Evolutionary conservation across 2,888 invertebrate species (phyloP).

Genomic region (Eremobia ochroleuca): DNA sequence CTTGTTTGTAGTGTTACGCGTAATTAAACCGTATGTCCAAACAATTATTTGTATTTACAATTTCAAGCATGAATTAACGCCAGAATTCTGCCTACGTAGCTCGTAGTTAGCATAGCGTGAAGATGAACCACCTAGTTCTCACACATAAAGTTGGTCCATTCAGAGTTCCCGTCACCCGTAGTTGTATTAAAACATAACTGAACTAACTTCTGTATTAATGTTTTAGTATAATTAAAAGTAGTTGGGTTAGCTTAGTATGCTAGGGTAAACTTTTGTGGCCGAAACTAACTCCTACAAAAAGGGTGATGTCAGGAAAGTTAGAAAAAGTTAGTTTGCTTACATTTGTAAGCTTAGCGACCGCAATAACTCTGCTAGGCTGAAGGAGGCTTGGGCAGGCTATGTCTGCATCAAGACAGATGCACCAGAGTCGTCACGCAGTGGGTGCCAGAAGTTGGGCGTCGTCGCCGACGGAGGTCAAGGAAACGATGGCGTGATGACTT

Average conservation of each 20-base stretch:
- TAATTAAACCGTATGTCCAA: slow-evolving; percentile 19
- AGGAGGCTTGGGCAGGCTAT: too few species aligned
- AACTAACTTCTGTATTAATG: slow-evolving; percentile 45
- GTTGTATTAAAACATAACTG: slow-evolving; percentile 52
- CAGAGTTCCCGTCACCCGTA: slow-evolving; percentile 48
- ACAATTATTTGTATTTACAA: slow-evolving; percentile 32
- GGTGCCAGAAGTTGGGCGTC: too few species aligned
- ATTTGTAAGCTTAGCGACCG: too few species aligned
- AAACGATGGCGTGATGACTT: too few species aligned
- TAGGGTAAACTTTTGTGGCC: not conserved
- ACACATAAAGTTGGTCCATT: slow-evolving; percentile 48
- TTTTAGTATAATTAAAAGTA: slow-evolving; percentile 55
- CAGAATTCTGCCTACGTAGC: slow-evolving; percentile 30
- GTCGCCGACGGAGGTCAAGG: too few species aligned
- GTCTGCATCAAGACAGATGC: too few species aligned
- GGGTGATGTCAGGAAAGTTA: not conserved
- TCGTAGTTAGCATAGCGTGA: slow-evolving; percentile 44
- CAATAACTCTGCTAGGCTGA: too few species aligned
- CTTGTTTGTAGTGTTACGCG: not conserved
- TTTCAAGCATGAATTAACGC: slow-evolving; percentile 20
- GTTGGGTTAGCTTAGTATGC: not conserved
- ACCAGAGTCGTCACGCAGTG: too few species aligned
- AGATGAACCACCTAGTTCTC: slow-evolving; percentile 52
- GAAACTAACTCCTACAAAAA: not conserved
- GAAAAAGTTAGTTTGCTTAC: slow-evolving; percentile 2